phyloP scores from a whole-genome alignment of 1,140 invertebrate genomes.

The Sitodiplosis mosellana region DNA sequence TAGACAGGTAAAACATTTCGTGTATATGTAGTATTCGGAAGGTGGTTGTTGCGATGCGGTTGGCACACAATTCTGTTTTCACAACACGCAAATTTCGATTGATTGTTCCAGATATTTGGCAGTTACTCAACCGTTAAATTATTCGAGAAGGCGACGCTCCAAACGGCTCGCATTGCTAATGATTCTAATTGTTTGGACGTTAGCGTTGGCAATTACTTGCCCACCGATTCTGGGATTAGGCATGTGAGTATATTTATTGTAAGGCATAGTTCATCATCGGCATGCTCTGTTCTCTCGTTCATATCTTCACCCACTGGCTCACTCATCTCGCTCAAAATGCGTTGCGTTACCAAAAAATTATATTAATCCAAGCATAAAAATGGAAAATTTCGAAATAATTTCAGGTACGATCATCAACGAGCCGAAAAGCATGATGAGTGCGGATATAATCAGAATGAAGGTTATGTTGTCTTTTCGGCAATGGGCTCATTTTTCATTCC shows the following conservation, averaged over 20 bases:
- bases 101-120: slow-evolving; percentile 40
- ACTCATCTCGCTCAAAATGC: no score
- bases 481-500: slow-evolving; percentile 71
- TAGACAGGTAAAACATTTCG: slow-evolving; percentile 44
- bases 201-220: slow-evolving; percentile 56
- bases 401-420: background rate
- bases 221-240: slow-evolving; percentile 60
- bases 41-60: background rate
- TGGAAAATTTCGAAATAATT: no score
- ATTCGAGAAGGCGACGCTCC: slow-evolving; percentile 48
- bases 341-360: no score
- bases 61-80: background rate
- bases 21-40: background rate
- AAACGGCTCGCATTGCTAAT: slow-evolving; percentile 52
- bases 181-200: slow-evolving; percentile 58
- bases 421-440: slow-evolving; percentile 24
- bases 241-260: slow-evolving; percentile 10
- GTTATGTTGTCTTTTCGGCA: slow-evolving; percentile 72
- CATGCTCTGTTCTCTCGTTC: no score
- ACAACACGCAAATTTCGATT: background rate
- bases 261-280: background rate
- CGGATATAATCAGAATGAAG: slow-evolving; percentile 54
- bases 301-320: no score
- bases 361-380: no score
- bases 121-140: slow-evolving; percentile 57